These are phyloP conservation scores for Periophthalmus magnuspinnatus DNA, from an alignment of 2,797 vertebrate species.

Conservation along the genomic window DNA sequence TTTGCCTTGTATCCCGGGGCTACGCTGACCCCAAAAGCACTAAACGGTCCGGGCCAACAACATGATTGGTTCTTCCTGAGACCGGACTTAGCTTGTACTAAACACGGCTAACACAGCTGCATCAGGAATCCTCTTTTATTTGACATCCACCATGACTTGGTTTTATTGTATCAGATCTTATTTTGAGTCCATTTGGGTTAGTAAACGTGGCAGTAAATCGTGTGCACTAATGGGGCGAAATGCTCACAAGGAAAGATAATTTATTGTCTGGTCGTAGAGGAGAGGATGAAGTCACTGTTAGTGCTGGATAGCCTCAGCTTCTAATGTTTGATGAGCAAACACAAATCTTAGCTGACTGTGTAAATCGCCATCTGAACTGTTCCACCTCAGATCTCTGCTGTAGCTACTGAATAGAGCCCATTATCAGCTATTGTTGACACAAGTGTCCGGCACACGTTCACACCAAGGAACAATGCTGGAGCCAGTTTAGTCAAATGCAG, in stretches of 20 bases:
- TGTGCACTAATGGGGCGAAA: constrained; percentile 4
- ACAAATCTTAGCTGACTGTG: constrained; percentile 49
- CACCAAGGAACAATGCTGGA: constrained; percentile 3
- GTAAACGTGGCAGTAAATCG: neutral
- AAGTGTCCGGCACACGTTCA: constrained; percentile 34
- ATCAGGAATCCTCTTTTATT: constrained; percentile 34
- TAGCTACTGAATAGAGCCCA: constrained; percentile 51
- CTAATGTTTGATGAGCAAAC: constrained; percentile 51
- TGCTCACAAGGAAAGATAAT: constrained; percentile 13
- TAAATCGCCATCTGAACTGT: constrained; percentile 47
- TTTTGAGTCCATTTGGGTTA: constrained; percentile 21
- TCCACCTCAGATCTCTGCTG: constrained; percentile 47
- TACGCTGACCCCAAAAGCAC: constrained; percentile 64
- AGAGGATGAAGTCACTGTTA: constrained; percentile 36
- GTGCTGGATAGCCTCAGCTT: constrained; percentile 33
- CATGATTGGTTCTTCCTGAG: constrained; percentile 74
- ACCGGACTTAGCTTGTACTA: constrained; percentile 65
- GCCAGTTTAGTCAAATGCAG: neutral
- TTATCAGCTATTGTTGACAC: constrained; percentile 56
- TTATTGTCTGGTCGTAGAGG: constrained; percentile 9
- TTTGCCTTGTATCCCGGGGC: constrained; percentile 65
- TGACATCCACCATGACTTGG: constrained; percentile 38
- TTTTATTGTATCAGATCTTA: constrained; percentile 21
- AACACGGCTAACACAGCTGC: constrained; percentile 49
- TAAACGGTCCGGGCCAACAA: constrained; percentile 51